phyloP scores from a whole-genome alignment of 2,888 invertebrate species.

The Lamellibrachia satsuma region DNA sequence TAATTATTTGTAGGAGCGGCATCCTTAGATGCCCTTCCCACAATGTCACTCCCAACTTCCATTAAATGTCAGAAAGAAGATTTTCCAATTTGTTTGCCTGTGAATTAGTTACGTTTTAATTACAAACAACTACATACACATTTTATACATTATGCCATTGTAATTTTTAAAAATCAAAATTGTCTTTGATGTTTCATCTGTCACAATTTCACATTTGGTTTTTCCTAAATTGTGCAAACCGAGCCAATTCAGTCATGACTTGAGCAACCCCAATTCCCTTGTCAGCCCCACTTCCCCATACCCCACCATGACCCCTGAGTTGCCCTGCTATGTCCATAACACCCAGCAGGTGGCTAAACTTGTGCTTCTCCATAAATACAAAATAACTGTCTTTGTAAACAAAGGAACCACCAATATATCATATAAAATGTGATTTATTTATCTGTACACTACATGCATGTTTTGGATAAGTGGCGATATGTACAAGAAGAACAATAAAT shows the following conservation, averaged over 20 bases:
- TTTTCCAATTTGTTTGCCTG: neutral
- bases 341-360: neutral
- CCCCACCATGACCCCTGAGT: neutral
- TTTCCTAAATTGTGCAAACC: neutral
- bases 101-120: neutral
- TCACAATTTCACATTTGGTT: neutral
- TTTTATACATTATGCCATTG: neutral
- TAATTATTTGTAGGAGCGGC: too few relatives aligned
- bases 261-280: too few relatives aligned
- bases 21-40: too few relatives aligned
- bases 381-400: neutral
- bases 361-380: neutral
- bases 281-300: neutral
- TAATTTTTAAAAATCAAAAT: neutral
- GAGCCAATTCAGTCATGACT: neutral
- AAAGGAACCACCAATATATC: neutral
- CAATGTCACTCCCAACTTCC: too few relatives aligned
- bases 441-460: neutral
- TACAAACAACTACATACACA: neutral
- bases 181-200: neutral
- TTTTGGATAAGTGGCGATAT: neutral
- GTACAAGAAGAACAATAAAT: slow-evolving; percentile 5
- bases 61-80: too few relatives aligned
- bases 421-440: slow-evolving; percentile 17
- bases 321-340: neutral